A percentile compares a stretch with the other conserved stretches of the same genome.
These are phyloP conservation scores for Lampropteryx suffumata DNA, from an alignment of 2,888 invertebrate species.

Conservation along the genomic window DNA sequence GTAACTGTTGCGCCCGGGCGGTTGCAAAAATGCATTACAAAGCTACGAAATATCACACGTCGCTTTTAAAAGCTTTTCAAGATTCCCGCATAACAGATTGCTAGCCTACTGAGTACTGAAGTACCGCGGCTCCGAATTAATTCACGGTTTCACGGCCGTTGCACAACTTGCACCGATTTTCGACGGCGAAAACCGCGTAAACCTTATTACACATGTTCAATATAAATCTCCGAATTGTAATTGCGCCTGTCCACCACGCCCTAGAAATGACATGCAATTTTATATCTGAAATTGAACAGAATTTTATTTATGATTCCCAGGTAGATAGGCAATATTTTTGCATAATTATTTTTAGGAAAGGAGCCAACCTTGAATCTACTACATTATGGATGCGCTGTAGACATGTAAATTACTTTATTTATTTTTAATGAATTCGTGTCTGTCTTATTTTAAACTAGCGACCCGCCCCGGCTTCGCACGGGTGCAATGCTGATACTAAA, in stretches of 20 bases:
- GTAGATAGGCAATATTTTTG: slow-evolving; percentile 35
- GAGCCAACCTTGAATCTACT: slow-evolving; percentile 58
- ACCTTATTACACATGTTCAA: slow-evolving; percentile 60
- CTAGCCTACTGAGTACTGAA: slow-evolving; percentile 27
- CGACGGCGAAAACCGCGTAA: slow-evolving; percentile 58
- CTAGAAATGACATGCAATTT: slow-evolving; percentile 71
- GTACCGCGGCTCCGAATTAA: slow-evolving; percentile 55
- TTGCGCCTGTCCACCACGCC: slow-evolving; percentile 68
- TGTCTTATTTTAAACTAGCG: too few relatives aligned
- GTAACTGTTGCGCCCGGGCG: slow-evolving; percentile 59
- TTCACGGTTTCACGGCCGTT: slow-evolving; percentile 49
- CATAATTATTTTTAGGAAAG: slow-evolving; percentile 52
- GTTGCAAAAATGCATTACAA: slow-evolving; percentile 78
- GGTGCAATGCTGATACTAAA: too few relatives aligned
- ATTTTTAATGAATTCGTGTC: slow-evolving; percentile 2
- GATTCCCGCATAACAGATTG: slow-evolving; percentile 66
- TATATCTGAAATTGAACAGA: slow-evolving; percentile 69
- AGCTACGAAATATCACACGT: slow-evolving; percentile 68
- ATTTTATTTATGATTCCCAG: slow-evolving; percentile 68
- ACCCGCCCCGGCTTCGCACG: too few relatives aligned
- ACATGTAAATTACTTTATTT: slow-evolving; percentile 1
- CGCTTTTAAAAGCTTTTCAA: slow-evolving; percentile 70
- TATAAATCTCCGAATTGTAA: slow-evolving; percentile 76
- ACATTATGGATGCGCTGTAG: slow-evolving; percentile 48
- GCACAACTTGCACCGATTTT: slow-evolving; percentile 68